Evolutionary conservation across 2,888 invertebrate genomes (phyloP).

Genomic region (Dryobota labecula): DNA sequence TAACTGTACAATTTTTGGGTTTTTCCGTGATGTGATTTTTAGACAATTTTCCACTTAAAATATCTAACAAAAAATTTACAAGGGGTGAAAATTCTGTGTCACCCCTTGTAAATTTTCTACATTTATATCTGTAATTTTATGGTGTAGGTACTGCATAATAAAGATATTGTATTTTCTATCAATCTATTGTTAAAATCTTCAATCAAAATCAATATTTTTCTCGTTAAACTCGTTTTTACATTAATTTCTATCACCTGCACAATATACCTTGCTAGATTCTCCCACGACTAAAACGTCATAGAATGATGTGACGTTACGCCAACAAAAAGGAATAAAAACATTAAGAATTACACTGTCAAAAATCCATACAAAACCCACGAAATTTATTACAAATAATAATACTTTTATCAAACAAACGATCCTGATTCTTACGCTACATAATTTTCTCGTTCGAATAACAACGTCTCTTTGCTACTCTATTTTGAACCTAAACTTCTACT

Average conservation of each 20-base stretch:
- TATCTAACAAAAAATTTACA: background rate
- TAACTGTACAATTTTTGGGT: background rate
- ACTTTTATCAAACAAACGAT: constrained; percentile 67
- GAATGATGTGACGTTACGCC: constrained; percentile 44
- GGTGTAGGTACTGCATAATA: too few species aligned
- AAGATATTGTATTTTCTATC: too few species aligned
- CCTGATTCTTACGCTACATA: constrained; percentile 68
- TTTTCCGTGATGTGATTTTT: background rate
- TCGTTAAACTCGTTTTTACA: background rate
- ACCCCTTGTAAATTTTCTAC: too few species aligned
- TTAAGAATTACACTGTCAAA: constrained; percentile 61
- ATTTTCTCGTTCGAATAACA: constrained; percentile 65
- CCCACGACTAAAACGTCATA: constrained; percentile 50
- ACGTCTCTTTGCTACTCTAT: constrained; percentile 25
- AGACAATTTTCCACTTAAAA: background rate
- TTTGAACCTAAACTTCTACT: constrained; percentile 13
- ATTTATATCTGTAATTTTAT: too few species aligned
- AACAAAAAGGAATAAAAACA: constrained; percentile 56
- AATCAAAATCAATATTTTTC: background rate
- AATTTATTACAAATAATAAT: constrained; percentile 67
- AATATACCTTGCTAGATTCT: constrained; percentile 12
- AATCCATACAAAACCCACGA: constrained; percentile 54
- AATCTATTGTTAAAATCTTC: background rate
- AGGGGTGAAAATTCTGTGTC: background rate
- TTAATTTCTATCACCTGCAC: constrained; percentile 4